phyloP scores from a whole-genome alignment of 2,113 vertebrate species.

The Nesogale talazaci region DNA sequence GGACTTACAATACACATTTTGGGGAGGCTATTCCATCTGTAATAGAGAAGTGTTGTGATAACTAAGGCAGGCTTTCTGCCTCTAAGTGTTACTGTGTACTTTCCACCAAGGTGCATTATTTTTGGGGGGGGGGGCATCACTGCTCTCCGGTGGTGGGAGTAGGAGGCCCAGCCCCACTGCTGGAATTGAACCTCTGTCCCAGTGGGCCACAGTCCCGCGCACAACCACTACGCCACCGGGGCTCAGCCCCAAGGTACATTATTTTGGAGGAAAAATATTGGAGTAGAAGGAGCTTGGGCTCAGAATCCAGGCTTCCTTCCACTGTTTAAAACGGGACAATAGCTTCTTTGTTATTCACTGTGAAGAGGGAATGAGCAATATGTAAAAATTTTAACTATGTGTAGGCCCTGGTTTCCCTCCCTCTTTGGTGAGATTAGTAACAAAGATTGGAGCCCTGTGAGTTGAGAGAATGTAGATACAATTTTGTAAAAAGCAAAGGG shows the following conservation, averaged over 20 bases:
- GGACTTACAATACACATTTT: neutral
- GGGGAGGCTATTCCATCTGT: neutral
- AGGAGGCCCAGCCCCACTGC: too few relatives aligned
- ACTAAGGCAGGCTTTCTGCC: constrained; percentile 24
- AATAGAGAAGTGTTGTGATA: neutral
- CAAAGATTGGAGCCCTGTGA: neutral
- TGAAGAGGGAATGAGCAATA: constrained; percentile 1
- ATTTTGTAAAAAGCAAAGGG: neutral
- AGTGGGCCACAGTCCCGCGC: too few relatives aligned
- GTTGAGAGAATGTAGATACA: neutral
- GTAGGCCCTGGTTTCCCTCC: neutral
- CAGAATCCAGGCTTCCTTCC: constrained; percentile 6
- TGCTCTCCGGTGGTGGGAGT: too few relatives aligned
- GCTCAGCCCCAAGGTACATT: too few relatives aligned
- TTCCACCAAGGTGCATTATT: too few relatives aligned
- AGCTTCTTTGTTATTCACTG: neutral
- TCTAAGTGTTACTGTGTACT: neutral
- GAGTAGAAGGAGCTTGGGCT: neutral
- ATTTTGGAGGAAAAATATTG: constrained; percentile 9
- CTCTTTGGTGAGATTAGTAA: constrained; percentile 6
- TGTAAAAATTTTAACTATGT: neutral
- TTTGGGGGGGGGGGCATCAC: too few relatives aligned
- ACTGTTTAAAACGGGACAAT: neutral
- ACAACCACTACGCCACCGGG: too few relatives aligned
- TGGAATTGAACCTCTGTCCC: too few relatives aligned